These are phyloP conservation scores for Discoglossus pictus DNA, from an alignment of 2,797 vertebrate genomes.

Conservation along the genomic window DNA sequence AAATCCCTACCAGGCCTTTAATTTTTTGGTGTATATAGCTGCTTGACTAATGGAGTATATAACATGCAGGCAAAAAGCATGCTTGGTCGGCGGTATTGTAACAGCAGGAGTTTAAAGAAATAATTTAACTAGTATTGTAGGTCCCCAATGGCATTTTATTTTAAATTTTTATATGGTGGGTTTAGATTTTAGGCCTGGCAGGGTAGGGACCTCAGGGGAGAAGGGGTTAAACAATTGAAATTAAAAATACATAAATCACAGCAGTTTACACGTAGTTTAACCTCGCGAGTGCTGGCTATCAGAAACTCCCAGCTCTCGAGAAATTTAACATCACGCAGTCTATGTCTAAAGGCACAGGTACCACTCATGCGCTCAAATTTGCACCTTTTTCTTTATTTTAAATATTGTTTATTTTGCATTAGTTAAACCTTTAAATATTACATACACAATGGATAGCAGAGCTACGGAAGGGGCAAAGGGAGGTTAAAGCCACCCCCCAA, in stretches of 20 bases:
- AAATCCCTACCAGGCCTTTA: no score
- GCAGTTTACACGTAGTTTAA: constrained; percentile 37
- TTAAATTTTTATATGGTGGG: no score
- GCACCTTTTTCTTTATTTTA: constrained; percentile 69
- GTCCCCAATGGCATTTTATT: no score
- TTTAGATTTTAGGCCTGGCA: background rate
- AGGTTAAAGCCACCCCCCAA: background rate
- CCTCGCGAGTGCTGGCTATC: no score
- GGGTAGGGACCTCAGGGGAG: constrained; percentile 6
- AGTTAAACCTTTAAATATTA: constrained; percentile 80
- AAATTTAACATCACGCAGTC: constrained; percentile 28
- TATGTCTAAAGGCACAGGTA: constrained; percentile 26
- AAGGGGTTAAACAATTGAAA: constrained; percentile 24
- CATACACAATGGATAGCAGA: constrained; percentile 70
- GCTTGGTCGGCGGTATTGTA: no score
- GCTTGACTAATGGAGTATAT: no score
- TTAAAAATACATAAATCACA: constrained; percentile 21
- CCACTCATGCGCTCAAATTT: constrained; percentile 49
- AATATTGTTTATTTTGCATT: constrained; percentile 62
- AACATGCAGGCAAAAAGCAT: no score
- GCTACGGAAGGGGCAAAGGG: background rate
- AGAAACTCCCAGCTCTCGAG: no score
- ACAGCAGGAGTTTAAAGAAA: no score
- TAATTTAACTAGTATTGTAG: no score
- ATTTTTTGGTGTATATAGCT: no score